Base-by-base conservation (phyloP, 2,797 vertebrate genomes). In the Perodicticus potto region DNA sequence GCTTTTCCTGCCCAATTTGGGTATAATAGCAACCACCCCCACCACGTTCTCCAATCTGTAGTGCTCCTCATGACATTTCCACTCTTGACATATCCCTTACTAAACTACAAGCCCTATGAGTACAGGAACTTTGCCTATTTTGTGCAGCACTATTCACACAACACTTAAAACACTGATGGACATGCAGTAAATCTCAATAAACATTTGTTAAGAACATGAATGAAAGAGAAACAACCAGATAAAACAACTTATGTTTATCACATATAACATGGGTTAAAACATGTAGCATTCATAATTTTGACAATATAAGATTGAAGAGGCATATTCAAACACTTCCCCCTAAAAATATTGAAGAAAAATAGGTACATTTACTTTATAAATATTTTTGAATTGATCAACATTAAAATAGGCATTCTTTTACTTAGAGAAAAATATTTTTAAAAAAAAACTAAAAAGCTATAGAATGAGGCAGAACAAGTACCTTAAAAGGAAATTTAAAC, bases 321-420 rank as follows among this genome's bases (percentile, higher is more conserved):
- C 29, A 32, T 73, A 67, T 81, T 90, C 70, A 65, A 91, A 65
- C 8, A 81, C 25, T 82, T 63, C 72, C 32, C 17, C 17, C 70
- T 53, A 45, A 86, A n/a, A 86, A 27, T 74, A 91, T 6, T 32
- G 27, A 91, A 89, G 65, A 90, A 83, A 90, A 34, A 34, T 69
- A 23, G 82, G 23, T 86, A 72, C 37, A 83, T 93, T n/a, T 70
- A 93, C 25, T 23, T n/a, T 76, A 70, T 14, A 87, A 86, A 93
- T 95, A 45, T 74, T 80, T 96, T 74, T 81, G 43, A 95, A 37
- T 81, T 74, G 27, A 49, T 80, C 59, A 72, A 13, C 81, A 89
- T 81, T 77, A 65, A 96, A 96, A 77, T 91, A 55, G n/a, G 17
- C 20, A 88, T 94, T 83, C 65, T 77, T 84, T 91, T 69, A 72